A percentile compares a stretch with the other conserved stretches of the same genome.
Conservation (phyloP, 2,888 invertebrate genomes). For the Ditylenchus weischeri region DNA sequence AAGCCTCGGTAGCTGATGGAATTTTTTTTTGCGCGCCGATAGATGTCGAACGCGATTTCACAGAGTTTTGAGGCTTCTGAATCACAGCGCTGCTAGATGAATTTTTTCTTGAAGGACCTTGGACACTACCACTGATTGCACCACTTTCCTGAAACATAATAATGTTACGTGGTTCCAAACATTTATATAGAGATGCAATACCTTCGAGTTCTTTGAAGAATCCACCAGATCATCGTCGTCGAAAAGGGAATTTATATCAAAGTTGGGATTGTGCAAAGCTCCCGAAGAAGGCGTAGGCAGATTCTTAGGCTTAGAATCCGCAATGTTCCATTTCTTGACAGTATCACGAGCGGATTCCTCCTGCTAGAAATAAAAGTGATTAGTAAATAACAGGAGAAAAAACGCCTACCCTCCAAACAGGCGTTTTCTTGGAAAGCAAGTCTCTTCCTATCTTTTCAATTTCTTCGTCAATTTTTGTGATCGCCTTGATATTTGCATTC, state of each 20-base stretch:
- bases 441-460: conserved; percentile 13
- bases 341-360: not conserved
- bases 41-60: no score
- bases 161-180: no score
- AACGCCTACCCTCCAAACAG: conserved; percentile 16
- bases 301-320: conserved; percentile 1
- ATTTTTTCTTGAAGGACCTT: no score
- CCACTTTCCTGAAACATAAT: no score
- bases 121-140: no score
- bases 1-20: not conserved
- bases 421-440: not conserved
- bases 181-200: no score
- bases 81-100: no score
- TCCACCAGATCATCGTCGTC: conserved; percentile 9
- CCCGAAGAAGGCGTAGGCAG: not conserved
- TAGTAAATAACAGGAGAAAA: not conserved
- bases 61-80: no score
- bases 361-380: not conserved
- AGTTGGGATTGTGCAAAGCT: not conserved
- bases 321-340: not conserved
- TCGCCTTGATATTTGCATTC: conserved; percentile 1
- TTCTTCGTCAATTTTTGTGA: conserved; percentile 8
- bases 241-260: conserved; percentile 14
- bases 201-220: not conserved
- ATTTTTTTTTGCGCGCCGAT: no score